Percentiles rank a stretch among this genome's conserved stretches.
Evolutionary conservation across 2,797 vertebrate species (phyloP).

Genomic region (Ctenochaetus hawaiiensis): DNA sequence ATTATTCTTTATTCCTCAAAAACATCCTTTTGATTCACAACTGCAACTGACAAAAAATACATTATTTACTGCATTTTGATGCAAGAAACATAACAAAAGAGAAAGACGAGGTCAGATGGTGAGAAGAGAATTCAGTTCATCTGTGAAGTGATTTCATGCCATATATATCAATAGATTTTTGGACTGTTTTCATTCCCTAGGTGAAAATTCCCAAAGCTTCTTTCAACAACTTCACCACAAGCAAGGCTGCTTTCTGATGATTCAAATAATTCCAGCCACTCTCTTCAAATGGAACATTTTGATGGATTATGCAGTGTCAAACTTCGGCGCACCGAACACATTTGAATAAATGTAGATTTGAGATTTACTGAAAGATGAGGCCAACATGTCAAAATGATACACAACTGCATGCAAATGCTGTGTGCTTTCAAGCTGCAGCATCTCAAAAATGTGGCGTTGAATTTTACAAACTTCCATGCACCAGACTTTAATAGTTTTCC

Average conservation of each 20-base stretch:
- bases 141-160: constrained; percentile 30
- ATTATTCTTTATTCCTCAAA: background rate
- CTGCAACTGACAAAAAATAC: background rate
- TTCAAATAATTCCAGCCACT: constrained; percentile 72
- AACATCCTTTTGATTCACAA: constrained; percentile 12
- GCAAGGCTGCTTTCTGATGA: constrained; percentile 70
- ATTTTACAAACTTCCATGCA: constrained; percentile 43
- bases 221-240: constrained; percentile 43
- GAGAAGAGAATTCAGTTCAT: constrained; percentile 25
- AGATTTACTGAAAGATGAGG: constrained; percentile 79
- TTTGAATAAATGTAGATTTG: constrained; percentile 84
- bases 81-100: constrained; percentile 21
- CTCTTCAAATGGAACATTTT: constrained; percentile 77
- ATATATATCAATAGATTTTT: constrained; percentile 35
- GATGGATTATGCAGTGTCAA: constrained; percentile 81
- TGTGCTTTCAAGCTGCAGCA: constrained; percentile 41
- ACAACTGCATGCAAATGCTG: constrained; percentile 78
- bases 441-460: constrained; percentile 34
- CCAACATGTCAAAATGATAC: constrained; percentile 78
- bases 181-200: constrained; percentile 28
- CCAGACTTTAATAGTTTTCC: constrained; percentile 35
- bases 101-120: constrained; percentile 30
- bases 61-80: constrained; percentile 32
- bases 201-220: constrained; percentile 38
- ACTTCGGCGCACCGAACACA: constrained; percentile 67